phyloP scores from a whole-genome alignment of 2,888 invertebrate species.

The Incurvaria masculella region DNA sequence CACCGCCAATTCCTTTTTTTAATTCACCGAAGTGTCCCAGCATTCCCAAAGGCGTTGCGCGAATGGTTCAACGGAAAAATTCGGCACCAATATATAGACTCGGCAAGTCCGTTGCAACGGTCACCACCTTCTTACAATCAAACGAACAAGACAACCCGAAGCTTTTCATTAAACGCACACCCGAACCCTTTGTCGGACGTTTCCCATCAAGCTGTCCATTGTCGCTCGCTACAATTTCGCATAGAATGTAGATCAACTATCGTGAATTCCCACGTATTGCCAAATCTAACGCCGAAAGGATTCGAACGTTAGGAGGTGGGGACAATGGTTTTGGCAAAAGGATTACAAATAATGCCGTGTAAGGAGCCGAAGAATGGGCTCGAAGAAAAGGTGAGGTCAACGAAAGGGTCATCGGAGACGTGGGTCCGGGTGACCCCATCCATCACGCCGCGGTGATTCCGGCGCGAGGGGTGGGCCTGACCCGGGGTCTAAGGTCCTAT shows the following conservation, averaged over 20 bases:
- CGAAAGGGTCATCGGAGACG: conserved; percentile 38
- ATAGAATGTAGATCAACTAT: not conserved
- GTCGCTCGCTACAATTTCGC: not conserved
- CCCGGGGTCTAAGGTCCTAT: not conserved
- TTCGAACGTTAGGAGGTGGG: not conserved
- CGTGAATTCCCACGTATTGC: not conserved
- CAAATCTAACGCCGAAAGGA: not conserved
- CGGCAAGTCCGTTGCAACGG: not conserved
- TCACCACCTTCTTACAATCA: too few relatives aligned
- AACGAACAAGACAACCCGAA: not conserved
- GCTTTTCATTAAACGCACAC: not conserved
- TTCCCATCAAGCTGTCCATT: too few relatives aligned
- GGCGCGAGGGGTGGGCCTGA: conserved; percentile 23
- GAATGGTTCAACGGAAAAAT: not conserved
- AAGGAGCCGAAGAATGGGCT: conserved; percentile 22
- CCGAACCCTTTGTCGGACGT: not conserved
- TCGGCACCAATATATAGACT: not conserved
- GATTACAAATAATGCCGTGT: conserved; percentile 56
- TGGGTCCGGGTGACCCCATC: conserved; percentile 45
- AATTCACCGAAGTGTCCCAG: too few relatives aligned
- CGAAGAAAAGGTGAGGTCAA: conserved; percentile 40
- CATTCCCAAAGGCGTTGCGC: too few relatives aligned
- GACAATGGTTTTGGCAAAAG: conserved; percentile 57
- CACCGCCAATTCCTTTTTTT: too few relatives aligned
- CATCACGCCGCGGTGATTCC: conserved; percentile 51